Base-by-base conservation (phyloP, 1,140 invertebrate genomes). In the Portunus trituberculatus region DNA sequence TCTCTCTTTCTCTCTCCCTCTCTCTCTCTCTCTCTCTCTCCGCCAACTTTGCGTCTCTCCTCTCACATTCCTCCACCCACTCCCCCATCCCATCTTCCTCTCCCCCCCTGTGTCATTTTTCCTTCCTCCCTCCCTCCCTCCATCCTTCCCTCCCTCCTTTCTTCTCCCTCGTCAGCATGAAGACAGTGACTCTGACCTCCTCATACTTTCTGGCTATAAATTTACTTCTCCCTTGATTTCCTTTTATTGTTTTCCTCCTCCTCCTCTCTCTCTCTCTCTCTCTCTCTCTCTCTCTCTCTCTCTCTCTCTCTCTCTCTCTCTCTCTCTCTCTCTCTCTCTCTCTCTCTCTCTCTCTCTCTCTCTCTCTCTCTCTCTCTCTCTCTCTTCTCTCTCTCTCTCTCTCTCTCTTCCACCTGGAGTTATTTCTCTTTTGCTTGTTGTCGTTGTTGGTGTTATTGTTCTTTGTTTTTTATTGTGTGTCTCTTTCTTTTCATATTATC, bases 121-220 rank as follows among this genome's bases (percentile, higher is more conserved):
- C 67, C 67, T n/a, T n/a, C n/a, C 20, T n/a, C n/a, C 25, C 67
- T 76, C 67, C 59, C 59, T 76, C 59, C 59, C 59, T 76, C 59
- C 59, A 7, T 76, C 59, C 25, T 20, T 76, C 67, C 67, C 67
- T 59, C 52, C 52, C 52, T 39, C 67, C 67, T 59, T 59, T 59
- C 52, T 59, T 59, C 67, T 76, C 67, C 67, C 67, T 76, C n/a
- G 67, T 76, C 67, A 76, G 67, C 67, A 76, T 25, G 67, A 76
- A 76, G 67, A 76, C 67, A 76, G 20, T 76, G 67, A 7, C 67
- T n/a, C 67, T 76, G 67, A 76, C 67, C 67, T 76, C 67, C 20
- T 76, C 67, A 76, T 76, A n/a, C 67, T 20, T 76, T 76, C n/a
- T 76, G 67, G 67, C 67, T 20, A 76, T 76, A n/a, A n/a, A 59